Base-by-base conservation (phyloP, 1,140 invertebrate genomes). In the Leucophenga varia region DNA sequence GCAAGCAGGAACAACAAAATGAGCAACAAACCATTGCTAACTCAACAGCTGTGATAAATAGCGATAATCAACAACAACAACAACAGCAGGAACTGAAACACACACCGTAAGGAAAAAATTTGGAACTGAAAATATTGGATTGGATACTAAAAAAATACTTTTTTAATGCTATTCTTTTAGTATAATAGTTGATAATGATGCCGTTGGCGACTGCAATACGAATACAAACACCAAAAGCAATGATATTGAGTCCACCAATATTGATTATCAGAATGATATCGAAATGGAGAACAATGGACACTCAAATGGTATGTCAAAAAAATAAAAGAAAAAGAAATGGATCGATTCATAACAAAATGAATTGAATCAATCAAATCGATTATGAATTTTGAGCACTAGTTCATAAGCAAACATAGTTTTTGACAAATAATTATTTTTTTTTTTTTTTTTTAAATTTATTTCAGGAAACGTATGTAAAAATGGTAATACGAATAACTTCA, bases 381-480 rank as follows among this genome's bases (percentile, higher is more conserved):
- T n/a, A n/a, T n/a, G n/a, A n/a, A n/a, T n/a, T n/a, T n/a, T n/a
- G n/a, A n/a, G n/a, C n/a, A n/a, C n/a, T n/a, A n/a, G n/a, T n/a
- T n/a, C n/a, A n/a, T n/a, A n/a, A n/a, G n/a, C n/a, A n/a, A n/a
- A n/a, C n/a, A n/a, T n/a, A n/a, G n/a, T n/a, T n/a, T n/a, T n/a
- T n/a, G n/a, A n/a, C n/a, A n/a, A n/a, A n/a, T n/a, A n/a, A n/a
- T n/a, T n/a, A n/a, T n/a, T n/a, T n/a, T n/a, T n/a, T n/a, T n/a
- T n/a, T n/a, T n/a, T n/a, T n/a, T n/a, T n/a, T n/a, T n/a, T n/a
- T n/a, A n/a, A n/a, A n/a, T n/a, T n/a, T 25, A 28, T 21, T 50
- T 25, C 35, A 65, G 69, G 63, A 35, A 65, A 73, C 54, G 52
- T 64, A 45, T 58, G 52, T 49, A 85, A 84, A 65, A 88, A 90